phyloP scores from a whole-genome alignment of 2,888 invertebrate genomes.

The Pterostichus niger region DNA sequence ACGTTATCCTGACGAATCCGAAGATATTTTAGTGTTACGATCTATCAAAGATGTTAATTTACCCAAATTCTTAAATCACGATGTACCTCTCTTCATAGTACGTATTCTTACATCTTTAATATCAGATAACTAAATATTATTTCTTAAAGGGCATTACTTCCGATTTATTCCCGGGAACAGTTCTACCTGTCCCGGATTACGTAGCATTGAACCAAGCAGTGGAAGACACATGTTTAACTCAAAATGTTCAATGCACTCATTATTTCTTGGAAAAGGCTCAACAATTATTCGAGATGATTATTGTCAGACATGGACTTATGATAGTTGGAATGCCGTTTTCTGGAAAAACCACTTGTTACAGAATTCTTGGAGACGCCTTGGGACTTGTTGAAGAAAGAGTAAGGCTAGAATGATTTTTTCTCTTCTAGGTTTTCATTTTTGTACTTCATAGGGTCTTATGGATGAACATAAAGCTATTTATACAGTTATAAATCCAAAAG shows the following conservation, averaged over 20 bases:
- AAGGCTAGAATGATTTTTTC: constrained; percentile 62
- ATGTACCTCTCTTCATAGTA: constrained; percentile 91
- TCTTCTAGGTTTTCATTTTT: background rate
- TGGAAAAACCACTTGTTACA: constrained; percentile 93
- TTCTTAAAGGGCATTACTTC: constrained; percentile 90
- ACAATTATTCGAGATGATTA: constrained; percentile 96
- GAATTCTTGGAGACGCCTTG: constrained; percentile 89
- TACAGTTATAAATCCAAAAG: constrained; percentile 94
- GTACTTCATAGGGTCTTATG: constrained; percentile 81
- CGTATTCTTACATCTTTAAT: constrained; percentile 62
- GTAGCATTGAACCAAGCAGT: constrained; percentile 83
- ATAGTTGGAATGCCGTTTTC: constrained; percentile 94
- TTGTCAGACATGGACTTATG: constrained; percentile 96
- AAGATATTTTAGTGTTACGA: constrained; percentile 91
- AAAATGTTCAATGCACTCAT: constrained; percentile 90
- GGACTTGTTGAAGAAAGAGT: constrained; percentile 88
- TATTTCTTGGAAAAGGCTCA: constrained; percentile 94
- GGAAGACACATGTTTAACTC: constrained; percentile 82
- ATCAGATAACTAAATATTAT: constrained; percentile 4
- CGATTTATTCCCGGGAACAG: constrained; percentile 94
- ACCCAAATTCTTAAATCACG: constrained; percentile 94
- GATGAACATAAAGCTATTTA: constrained; percentile 88
- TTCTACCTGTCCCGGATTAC: constrained; percentile 89
- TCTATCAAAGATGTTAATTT: constrained; percentile 97
- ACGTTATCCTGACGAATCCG: constrained; percentile 91